Percentiles rank a stretch among this genome's conserved stretches.
These are phyloP conservation scores for Bubo scandiacus DNA, from an alignment of 2,113 vertebrate species.

Conservation along the genomic window DNA sequence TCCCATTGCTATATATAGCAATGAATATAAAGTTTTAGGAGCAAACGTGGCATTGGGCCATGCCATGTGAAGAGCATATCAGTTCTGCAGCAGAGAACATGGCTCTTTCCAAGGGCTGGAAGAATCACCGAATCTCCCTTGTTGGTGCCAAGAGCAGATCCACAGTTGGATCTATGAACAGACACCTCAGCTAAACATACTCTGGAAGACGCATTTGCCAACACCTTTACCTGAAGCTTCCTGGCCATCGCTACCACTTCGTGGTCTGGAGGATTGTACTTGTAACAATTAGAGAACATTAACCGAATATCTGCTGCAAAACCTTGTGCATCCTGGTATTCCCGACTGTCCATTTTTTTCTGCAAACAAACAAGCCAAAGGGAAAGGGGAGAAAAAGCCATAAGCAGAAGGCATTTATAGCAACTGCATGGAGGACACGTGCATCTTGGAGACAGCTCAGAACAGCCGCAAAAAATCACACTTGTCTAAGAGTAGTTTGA, in stretches of 20 bases:
- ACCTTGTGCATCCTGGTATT: constrained; percentile 87
- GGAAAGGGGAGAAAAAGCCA: background rate
- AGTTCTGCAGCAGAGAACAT: background rate
- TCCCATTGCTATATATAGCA: background rate
- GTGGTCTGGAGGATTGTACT: constrained; percentile 94
- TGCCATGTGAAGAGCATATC: background rate
- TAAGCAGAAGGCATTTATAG: constrained; percentile 30
- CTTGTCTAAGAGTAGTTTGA: background rate
- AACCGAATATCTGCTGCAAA: constrained; percentile 93
- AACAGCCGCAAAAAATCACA: background rate
- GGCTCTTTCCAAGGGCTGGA: background rate
- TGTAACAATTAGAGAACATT: constrained; percentile 99
- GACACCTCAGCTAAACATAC: background rate
- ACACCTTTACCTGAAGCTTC: constrained; percentile 87
- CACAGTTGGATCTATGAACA: background rate
- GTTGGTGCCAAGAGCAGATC: background rate
- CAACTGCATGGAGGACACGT: background rate
- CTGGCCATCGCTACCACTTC: constrained; percentile 90
- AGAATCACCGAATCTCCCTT: background rate
- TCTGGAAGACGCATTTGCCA: background rate
- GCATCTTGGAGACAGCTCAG: background rate
- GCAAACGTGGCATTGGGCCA: rapidly evolving
- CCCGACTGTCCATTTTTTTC: constrained; percentile 91
- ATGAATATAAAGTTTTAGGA: background rate
- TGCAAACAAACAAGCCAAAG: constrained; percentile 65